phyloP scores from a whole-genome alignment of 2,888 invertebrate species.

The Idaea biselata region DNA sequence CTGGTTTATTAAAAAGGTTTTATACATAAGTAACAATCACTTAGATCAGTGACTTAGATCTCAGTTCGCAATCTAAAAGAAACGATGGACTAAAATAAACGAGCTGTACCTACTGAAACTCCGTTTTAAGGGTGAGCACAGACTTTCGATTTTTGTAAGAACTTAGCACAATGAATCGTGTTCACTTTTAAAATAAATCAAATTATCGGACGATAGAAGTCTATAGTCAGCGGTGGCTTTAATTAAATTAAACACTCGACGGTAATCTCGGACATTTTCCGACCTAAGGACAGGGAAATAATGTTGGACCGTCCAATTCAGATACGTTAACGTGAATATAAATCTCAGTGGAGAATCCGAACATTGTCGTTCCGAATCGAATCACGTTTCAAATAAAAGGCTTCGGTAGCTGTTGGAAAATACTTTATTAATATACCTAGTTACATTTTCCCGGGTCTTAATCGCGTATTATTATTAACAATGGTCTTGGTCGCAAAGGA shows the following conservation, averaged over 20 bases:
- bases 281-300: neutral
- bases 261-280: neutral
- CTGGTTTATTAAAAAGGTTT: no score
- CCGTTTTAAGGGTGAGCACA: neutral
- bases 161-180: no score
- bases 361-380: neutral
- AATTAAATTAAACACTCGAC: neutral
- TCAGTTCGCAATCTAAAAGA: neutral
- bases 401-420: neutral
- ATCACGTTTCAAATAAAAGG: neutral
- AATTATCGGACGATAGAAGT: no score
- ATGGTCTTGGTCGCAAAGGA: no score
- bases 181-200: no score
- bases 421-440: neutral
- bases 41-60: neutral
- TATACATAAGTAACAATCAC: no score
- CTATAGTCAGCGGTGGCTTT: no score
- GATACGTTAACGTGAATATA: neutral
- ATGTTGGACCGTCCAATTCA: constrained; percentile 1
- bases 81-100: neutral
- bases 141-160: neutral
- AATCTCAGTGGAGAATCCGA: neutral
- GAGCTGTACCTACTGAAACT: neutral
- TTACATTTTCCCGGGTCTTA: no score
- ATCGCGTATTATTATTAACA: no score